A percentile compares a stretch with the other conserved stretches of the same genome.
phyloP scores from a whole-genome alignment of 37 sponge, comb jelly and placozoan species.

The Cliona cf. orientalis region DNA sequence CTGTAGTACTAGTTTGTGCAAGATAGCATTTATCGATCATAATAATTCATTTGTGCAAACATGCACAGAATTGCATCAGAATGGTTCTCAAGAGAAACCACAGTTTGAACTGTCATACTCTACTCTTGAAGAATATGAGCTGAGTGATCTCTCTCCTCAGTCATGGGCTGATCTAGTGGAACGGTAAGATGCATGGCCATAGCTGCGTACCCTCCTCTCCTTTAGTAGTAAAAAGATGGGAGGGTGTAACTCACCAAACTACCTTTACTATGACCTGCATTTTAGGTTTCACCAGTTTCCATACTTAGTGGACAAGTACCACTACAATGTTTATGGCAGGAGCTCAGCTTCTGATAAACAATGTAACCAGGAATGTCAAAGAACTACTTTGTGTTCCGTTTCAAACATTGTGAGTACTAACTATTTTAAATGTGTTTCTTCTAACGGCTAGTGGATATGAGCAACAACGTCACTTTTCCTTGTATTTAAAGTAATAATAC shows the following conservation, averaged over 20 bases:
- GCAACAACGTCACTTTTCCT: too few relatives aligned
- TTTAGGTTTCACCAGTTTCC: conserved; percentile 14
- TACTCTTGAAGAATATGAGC: conserved; percentile 47
- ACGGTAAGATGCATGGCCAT: conserved; percentile 7
- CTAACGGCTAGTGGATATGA: too few relatives aligned
- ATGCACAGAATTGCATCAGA: background rate
- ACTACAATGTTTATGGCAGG: conserved; percentile 48
- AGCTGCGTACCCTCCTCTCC: background rate
- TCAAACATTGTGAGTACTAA: conserved; percentile 44
- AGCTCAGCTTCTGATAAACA: conserved; percentile 6
- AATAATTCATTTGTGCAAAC: background rate
- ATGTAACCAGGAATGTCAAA: conserved; percentile 31
- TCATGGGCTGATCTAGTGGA: conserved; percentile 61
- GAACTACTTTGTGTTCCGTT: conserved; percentile 34
- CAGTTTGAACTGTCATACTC: conserved; percentile 62
- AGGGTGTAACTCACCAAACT: background rate
- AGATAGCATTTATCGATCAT: background rate
- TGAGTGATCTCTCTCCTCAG: conserved; percentile 64
- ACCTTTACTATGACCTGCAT: background rate
- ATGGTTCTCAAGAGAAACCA: background rate
- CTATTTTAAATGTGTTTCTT: too few relatives aligned
- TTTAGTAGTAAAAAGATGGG: background rate
- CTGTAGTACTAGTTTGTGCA: background rate
- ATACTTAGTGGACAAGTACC: conserved; percentile 29
- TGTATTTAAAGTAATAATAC: too few relatives aligned